These are phyloP conservation scores for Lottia gigantea DNA, from an alignment of 2,888 invertebrate species.

Conservation along the genomic window DNA sequence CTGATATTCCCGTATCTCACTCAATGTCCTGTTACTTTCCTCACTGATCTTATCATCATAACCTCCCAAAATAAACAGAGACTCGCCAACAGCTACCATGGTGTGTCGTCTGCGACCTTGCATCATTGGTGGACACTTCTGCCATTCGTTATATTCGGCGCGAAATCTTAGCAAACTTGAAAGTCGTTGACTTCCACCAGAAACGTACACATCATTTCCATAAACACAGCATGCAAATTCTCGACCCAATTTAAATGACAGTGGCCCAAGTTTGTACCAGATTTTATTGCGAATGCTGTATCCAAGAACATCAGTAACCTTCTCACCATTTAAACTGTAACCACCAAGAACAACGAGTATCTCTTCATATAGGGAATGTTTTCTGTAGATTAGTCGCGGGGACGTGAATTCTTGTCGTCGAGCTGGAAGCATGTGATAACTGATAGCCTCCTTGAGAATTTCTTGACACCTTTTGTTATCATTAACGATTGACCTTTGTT, in stretches of 20 bases:
- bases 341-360: constrained; percentile 46
- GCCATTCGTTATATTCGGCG: constrained; percentile 47
- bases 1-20: constrained; percentile 43
- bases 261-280: constrained; percentile 43
- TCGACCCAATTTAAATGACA: constrained; percentile 41
- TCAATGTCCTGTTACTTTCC: constrained; percentile 38
- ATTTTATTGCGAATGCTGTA: constrained; percentile 40
- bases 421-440: constrained; percentile 50
- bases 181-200: constrained; percentile 46
- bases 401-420: constrained; percentile 45
- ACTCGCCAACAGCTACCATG: constrained; percentile 51
- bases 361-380: constrained; percentile 45
- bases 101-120: constrained; percentile 48
- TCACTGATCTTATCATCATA: constrained; percentile 49
- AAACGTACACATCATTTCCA: constrained; percentile 49
- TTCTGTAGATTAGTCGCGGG: constrained; percentile 40
- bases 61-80: constrained; percentile 45
- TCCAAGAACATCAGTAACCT: constrained; percentile 45
- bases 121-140: constrained; percentile 38
- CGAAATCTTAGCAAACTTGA: constrained; percentile 42
- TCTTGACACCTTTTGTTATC: constrained; percentile 42
- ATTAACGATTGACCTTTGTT: constrained; percentile 30
- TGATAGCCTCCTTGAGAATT: constrained; percentile 48
- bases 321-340: constrained; percentile 43
- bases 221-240: constrained; percentile 46